Evolutionary conservation across 2,888 invertebrate genomes (phyloP).

Genomic region (Ormia ochracea): DNA sequence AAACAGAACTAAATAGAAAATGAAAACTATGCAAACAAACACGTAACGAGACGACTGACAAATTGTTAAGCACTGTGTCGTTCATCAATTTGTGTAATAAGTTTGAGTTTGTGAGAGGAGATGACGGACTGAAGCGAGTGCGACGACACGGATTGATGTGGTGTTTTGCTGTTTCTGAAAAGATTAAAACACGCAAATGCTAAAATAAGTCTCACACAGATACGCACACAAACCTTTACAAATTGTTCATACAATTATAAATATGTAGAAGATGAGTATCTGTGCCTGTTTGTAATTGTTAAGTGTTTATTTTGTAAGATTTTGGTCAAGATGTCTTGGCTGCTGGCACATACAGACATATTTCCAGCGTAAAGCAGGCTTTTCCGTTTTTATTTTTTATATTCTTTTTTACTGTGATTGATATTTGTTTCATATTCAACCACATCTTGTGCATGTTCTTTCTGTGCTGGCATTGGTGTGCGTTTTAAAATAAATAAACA

Average conservation of each 20-base stretch:
- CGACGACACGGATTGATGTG: conserved; percentile 57
- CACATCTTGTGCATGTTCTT: not conserved
- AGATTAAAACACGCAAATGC: conserved; percentile 63
- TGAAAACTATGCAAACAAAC: not conserved
- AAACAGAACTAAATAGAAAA: not conserved
- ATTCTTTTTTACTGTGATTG: conserved; percentile 34
- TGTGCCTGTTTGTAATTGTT: conserved; percentile 33
- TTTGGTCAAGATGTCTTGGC: conserved; percentile 52
- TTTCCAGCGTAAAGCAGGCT: not conserved
- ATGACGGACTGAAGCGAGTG: conserved; percentile 56
- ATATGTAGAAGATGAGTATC: not conserved
- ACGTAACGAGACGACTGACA: conserved; percentile 60
- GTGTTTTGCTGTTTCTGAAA: conserved; percentile 61
- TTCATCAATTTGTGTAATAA: conserved; percentile 49
- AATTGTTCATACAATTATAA: not conserved
- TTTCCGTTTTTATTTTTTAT: not conserved
- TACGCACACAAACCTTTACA: not conserved
- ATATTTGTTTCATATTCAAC: conserved; percentile 40
- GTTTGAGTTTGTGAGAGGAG: conserved; percentile 45
- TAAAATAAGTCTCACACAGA: conserved; percentile 19
- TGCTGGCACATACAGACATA: not conserved
- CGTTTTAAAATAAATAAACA: conserved; percentile 52
- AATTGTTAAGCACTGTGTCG: conserved; percentile 59
- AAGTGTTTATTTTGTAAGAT: conserved; percentile 41
- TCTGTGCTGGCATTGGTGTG: conserved; percentile 35